Percentiles rank a stretch among this genome's conserved stretches.
Evolutionary conservation across 2,888 invertebrate genomes (phyloP).

Genomic region (Diarsia dahlii): DNA sequence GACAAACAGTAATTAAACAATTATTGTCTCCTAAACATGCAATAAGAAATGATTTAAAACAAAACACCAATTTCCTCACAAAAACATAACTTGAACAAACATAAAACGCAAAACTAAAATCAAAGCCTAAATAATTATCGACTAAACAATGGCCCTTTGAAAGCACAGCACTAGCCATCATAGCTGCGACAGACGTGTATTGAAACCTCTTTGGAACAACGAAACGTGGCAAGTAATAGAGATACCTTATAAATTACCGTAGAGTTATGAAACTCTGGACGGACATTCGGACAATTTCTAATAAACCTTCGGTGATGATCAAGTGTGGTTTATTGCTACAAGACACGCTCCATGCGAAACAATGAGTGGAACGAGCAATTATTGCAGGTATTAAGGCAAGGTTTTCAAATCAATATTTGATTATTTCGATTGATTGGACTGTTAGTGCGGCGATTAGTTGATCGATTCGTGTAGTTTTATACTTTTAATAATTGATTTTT

Average conservation of each 20-base stretch:
- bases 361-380: conserved; percentile 60
- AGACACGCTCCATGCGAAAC: conserved; percentile 63
- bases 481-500: conserved; percentile 49
- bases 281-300: conserved; percentile 63
- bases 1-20: background rate
- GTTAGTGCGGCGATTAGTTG: conserved; percentile 48
- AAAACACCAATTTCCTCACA: background rate
- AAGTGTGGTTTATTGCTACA: conserved; percentile 65
- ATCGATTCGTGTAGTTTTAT: conserved; percentile 20
- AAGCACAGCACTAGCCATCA: conserved; percentile 32
- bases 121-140: conserved; percentile 31
- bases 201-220: conserved; percentile 42
- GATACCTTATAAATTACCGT: conserved; percentile 57
- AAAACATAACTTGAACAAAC: conserved; percentile 5
- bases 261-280: conserved; percentile 56
- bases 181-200: conserved; percentile 34
- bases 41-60: background rate
- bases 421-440: conserved; percentile 58
- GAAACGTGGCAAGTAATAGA: conserved; percentile 62
- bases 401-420: conserved; percentile 64
- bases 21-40: background rate
- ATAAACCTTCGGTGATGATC: conserved; percentile 63
- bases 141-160: conserved; percentile 46
- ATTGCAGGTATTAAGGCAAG: conserved; percentile 49
- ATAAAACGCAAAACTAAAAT: conserved; percentile 35